phyloP scores from a whole-genome alignment of 2,797 vertebrate genomes.

The Muscicapa striata region DNA sequence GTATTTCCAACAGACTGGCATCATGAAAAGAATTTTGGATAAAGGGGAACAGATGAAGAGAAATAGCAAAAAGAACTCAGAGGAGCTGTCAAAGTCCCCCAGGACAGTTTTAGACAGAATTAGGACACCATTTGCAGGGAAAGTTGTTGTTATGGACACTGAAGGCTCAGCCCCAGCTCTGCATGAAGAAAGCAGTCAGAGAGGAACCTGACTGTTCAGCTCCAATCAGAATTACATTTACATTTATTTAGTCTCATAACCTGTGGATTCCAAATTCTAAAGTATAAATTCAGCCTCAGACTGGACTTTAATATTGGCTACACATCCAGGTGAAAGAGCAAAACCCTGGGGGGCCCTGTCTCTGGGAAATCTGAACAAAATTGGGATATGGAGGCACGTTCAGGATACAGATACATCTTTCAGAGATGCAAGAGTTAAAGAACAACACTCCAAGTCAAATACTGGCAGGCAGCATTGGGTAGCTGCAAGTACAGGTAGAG shows the following conservation, averaged over 20 bases:
- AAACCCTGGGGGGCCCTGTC: not conserved
- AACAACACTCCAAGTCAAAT: not conserved
- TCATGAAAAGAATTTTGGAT: constrained; percentile 66
- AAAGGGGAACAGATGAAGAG: constrained; percentile 67
- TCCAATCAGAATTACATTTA: not conserved
- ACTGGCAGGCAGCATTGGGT: not conserved
- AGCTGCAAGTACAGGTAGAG: not conserved
- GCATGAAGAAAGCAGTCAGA: not conserved
- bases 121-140: constrained; percentile 59
- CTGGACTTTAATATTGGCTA: not conserved
- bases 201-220: not conserved
- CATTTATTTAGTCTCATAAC: not conserved
- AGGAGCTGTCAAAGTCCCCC: constrained; percentile 62
- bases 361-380: not conserved
- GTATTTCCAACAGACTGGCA: constrained; percentile 32
- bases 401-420: not conserved
- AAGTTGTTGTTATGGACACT: constrained; percentile 69
- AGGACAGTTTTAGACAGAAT: constrained; percentile 72
- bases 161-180: constrained; percentile 36
- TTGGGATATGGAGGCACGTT: rapidly evolving
- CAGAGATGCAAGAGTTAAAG: not conserved
- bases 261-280: not conserved
- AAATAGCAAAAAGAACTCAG: constrained; percentile 57
- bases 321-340: rapidly evolving
- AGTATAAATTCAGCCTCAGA: not conserved